Percentiles rank a stretch among this genome's conserved stretches.
Conservation (phyloP, 2,888 invertebrate genomes). For the Hydroisotoma schaefferi region DNA sequence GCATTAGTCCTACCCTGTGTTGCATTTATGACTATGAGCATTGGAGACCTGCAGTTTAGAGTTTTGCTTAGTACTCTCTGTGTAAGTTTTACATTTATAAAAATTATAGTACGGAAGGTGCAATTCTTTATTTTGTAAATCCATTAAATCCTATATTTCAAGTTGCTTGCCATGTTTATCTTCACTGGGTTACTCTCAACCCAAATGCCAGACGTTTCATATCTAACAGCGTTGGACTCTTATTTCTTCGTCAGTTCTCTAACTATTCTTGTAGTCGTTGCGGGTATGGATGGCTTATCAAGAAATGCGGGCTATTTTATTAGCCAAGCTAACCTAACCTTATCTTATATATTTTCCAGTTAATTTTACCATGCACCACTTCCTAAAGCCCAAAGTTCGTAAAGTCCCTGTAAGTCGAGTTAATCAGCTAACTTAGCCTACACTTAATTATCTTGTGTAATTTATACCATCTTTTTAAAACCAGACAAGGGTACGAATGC, state of each 20-base stretch:
- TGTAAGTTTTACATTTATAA: conserved; percentile 22
- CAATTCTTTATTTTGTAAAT: too few relatives aligned
- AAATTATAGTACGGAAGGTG: too few relatives aligned
- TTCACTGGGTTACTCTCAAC: conserved; percentile 26
- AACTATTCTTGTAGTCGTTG: conserved; percentile 37
- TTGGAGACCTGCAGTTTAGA: conserved; percentile 25
- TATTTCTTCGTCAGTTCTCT: conserved; percentile 40
- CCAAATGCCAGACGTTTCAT: conserved; percentile 36
- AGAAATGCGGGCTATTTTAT: too few relatives aligned
- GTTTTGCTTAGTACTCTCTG: conserved; percentile 33
- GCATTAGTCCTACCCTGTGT: conserved; percentile 31
- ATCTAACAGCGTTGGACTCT: conserved; percentile 44
- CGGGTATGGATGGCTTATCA: conserved; percentile 37
- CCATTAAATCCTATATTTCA: too few relatives aligned
- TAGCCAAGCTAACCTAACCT: too few relatives aligned
- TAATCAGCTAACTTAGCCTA: too few relatives aligned
- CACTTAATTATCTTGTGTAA: not conserved
- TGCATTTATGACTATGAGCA: conserved; percentile 35
- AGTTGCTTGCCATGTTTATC: conserved; percentile 35
- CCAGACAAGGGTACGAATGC: conserved; percentile 32
- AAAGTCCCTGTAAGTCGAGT: too few relatives aligned
- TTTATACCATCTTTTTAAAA: not conserved
- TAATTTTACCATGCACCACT: too few relatives aligned
- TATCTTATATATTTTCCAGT: too few relatives aligned
- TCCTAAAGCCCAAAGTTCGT: too few relatives aligned